Evolutionary conservation across 2,888 invertebrate species (phyloP).

Genomic region (Epirrhoe alternata): DNA sequence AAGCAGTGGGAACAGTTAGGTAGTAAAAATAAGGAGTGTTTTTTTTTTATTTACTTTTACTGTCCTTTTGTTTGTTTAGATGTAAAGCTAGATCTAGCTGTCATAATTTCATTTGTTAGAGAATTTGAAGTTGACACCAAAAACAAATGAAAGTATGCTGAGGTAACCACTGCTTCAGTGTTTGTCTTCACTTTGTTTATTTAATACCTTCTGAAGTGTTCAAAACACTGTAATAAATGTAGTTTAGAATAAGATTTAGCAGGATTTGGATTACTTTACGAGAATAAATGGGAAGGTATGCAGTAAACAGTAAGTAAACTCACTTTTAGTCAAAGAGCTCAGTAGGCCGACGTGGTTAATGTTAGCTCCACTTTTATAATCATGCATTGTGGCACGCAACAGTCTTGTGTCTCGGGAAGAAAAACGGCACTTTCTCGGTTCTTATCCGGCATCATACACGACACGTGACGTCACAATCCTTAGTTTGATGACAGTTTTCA

Average conservation of each 20-base stretch:
- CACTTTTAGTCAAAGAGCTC: conserved; percentile 80
- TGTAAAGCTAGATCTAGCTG: not conserved
- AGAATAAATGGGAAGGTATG: conserved; percentile 38
- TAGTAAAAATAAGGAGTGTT: no score
- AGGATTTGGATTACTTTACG: conserved; percentile 16
- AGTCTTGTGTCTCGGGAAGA: conserved; percentile 70
- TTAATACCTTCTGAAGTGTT: not conserved
- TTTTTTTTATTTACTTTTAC: no score
- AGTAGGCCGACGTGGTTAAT: conserved; percentile 78
- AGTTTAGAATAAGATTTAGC: not conserved
- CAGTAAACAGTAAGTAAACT: conserved; percentile 61
- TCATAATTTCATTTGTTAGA: not conserved
- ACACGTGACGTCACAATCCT: conserved; percentile 79
- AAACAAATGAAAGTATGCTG: not conserved
- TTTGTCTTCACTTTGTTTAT: not conserved
- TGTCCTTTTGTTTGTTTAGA: not conserved
- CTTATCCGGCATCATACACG: conserved; percentile 81
- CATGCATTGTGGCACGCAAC: conserved; percentile 78
- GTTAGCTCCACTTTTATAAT: conserved; percentile 80
- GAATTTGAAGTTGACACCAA: not conserved
- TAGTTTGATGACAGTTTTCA: conserved; percentile 69
- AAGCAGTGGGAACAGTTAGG: no score
- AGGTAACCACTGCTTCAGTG: not conserved
- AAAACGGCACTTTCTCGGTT: conserved; percentile 79
- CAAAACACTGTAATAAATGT: not conserved